phyloP scores from a whole-genome alignment of 2,797 vertebrate genomes.

The Artibeus lituratus region DNA sequence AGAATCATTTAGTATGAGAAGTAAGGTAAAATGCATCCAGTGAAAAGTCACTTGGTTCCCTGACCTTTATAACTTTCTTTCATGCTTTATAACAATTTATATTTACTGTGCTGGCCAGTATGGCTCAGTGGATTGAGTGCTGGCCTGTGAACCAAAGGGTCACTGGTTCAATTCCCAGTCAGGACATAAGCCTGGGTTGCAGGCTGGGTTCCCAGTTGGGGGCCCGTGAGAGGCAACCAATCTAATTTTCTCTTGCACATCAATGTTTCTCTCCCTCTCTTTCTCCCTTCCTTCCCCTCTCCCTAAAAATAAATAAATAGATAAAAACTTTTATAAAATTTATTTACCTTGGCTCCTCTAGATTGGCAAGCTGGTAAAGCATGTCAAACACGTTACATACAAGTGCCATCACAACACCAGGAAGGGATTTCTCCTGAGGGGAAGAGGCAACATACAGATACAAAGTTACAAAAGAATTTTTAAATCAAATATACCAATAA shows the following conservation, averaged over 20 bases:
- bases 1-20: not conserved
- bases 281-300: no score
- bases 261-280: no score
- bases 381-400: constrained; percentile 99
- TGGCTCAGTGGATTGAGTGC: no score
- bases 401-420: constrained; percentile 98
- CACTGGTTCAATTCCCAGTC: no score
- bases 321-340: no score
- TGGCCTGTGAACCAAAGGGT: no score
- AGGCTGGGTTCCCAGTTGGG: no score
- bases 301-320: no score
- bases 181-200: no score
- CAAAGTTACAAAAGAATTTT: not conserved
- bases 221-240: no score
- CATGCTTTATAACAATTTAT: not conserved
- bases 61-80: constrained; percentile 13
- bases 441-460: constrained; percentile 67
- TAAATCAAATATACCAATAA: not conserved
- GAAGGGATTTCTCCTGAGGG: constrained; percentile 95
- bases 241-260: no score
- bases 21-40: not conserved
- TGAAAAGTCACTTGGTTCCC: not conserved
- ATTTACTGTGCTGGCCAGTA: constrained; percentile 71
- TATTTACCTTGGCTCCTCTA: constrained; percentile 94
- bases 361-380: constrained; percentile 98